These are phyloP conservation scores for Anarrhichthys ocellatus DNA, from an alignment of 2,113 vertebrate species.

Conservation along the genomic window DNA sequence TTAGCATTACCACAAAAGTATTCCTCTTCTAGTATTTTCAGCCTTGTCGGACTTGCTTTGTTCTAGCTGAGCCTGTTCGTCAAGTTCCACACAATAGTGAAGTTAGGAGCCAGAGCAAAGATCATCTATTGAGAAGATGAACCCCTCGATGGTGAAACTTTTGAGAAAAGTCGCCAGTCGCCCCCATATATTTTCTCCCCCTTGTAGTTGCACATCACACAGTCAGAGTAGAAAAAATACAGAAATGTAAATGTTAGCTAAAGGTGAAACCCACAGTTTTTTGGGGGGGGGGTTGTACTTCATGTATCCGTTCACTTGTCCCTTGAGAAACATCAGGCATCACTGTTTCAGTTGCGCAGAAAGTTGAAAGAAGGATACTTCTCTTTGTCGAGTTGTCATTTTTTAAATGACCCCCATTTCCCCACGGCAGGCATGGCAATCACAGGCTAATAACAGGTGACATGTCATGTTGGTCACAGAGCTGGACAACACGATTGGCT, in stretches of 20 bases:
- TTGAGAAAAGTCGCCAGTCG: not conserved
- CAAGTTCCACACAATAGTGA: constrained; percentile 10
- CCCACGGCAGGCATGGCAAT: not conserved
- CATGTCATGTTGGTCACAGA: constrained; percentile 3
- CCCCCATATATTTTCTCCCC: not conserved
- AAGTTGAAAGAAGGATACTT: constrained; percentile 10
- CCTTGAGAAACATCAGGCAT: not conserved
- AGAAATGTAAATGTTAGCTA: not conserved
- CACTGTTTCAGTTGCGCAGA: not conserved
- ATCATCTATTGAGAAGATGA: constrained; percentile 11
- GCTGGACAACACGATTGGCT: constrained; percentile 33
- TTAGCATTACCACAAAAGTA: not conserved
- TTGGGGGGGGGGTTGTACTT: not conserved
- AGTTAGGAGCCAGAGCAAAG: constrained; percentile 25
- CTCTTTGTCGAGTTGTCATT: constrained; percentile 5
- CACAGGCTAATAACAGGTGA: constrained; percentile 33
- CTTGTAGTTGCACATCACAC: not conserved
- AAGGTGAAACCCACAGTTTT: not conserved
- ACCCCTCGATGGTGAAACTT: not conserved
- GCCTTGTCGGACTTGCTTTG: not conserved
- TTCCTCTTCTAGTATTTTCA: not conserved
- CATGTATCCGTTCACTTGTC: not conserved
- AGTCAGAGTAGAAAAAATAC: not conserved
- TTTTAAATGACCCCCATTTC: constrained; percentile 27
- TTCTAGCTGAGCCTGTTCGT: constrained; percentile 31